These are phyloP conservation scores for Procambarus virginalis DNA, from an alignment of 1,140 invertebrate species.

Conservation along the genomic window DNA sequence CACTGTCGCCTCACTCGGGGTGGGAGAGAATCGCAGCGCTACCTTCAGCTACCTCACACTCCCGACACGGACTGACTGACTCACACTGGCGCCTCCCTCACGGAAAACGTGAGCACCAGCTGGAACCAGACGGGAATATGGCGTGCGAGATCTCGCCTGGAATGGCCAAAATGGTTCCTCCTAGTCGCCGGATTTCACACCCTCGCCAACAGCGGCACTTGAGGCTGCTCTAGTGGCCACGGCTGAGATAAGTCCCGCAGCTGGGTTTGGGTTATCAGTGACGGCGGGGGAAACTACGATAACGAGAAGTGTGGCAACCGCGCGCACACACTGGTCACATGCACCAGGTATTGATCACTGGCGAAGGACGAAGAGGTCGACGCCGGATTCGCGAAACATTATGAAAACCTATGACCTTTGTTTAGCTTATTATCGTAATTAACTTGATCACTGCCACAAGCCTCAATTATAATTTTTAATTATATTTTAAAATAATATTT, in stretches of 20 bases:
- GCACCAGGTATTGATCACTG: constrained; percentile 25
- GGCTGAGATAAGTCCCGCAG: not conserved
- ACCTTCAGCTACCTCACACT: not conserved
- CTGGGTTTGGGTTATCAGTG: not conserved
- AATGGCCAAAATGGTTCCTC: not conserved
- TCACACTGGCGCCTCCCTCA: not conserved
- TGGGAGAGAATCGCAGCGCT: not conserved
- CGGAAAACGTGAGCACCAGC: constrained; percentile 16
- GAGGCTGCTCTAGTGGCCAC: not conserved
- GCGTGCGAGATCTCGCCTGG: not conserved
- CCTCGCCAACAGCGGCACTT: too few relatives aligned
- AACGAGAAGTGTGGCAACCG: constrained; percentile 5
- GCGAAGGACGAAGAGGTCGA: constrained; percentile 34
- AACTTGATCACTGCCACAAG: not conserved
- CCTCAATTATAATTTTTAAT: too few relatives aligned
- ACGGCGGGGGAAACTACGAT: not conserved
- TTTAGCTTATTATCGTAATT: not conserved
- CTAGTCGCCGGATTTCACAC: not conserved
- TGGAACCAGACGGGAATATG: constrained; percentile 11
- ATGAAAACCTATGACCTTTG: constrained; percentile 1
- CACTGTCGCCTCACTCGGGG: too few relatives aligned
- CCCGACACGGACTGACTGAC: constrained; percentile 2
- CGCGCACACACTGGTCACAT: constrained; percentile 36
- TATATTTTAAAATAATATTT: too few relatives aligned
- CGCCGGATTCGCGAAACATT: constrained; percentile 13